Conservation (phyloP, 2,113 vertebrate genomes). For the Prochilodus magdalenae region DNA sequence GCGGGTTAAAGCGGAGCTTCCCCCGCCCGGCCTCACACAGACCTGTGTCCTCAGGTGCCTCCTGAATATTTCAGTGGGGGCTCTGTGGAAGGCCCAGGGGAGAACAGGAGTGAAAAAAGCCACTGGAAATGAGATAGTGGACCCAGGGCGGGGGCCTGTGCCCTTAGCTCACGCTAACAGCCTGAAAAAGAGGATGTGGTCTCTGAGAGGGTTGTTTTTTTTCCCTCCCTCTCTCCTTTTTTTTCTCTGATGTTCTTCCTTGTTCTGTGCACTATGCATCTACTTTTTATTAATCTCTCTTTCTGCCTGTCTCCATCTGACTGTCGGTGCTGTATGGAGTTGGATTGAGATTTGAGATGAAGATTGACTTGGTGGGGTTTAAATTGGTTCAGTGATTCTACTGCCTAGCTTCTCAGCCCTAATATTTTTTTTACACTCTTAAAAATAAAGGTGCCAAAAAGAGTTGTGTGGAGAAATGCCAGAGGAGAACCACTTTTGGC, state of each 20-base stretch:
- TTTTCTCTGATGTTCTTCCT: neutral
- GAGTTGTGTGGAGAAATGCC: neutral
- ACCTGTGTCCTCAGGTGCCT: slow-evolving; percentile 63
- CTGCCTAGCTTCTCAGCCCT: neutral
- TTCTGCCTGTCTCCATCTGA: neutral
- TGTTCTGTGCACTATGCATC: neutral
- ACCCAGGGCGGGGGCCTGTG: slow-evolving; percentile 17
- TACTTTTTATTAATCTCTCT: slow-evolving; percentile 14
- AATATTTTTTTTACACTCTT: neutral
- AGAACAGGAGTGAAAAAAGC: slow-evolving; percentile 30
- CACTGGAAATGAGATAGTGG: slow-evolving; percentile 50
- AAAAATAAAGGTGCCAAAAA: neutral
- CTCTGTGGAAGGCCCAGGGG: slow-evolving; percentile 41
- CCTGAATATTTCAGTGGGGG: slow-evolving; percentile 71
- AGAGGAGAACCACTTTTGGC: neutral
- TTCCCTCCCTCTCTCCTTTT: neutral
- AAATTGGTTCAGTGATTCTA: neutral
- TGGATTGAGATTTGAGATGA: slow-evolving; percentile 12
- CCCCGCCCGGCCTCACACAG: slow-evolving; percentile 46
- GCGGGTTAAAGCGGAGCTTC: slow-evolving; percentile 62
- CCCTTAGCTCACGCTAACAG: slow-evolving; percentile 35
- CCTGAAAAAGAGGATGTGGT: slow-evolving; percentile 53
- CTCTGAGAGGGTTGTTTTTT: slow-evolving; percentile 26
- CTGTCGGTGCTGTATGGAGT: neutral
- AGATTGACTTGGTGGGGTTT: neutral